Percentiles rank a stretch among this genome's conserved stretches.
Conservation (phyloP, 2,797 vertebrate species). For the Falco naumanni region DNA sequence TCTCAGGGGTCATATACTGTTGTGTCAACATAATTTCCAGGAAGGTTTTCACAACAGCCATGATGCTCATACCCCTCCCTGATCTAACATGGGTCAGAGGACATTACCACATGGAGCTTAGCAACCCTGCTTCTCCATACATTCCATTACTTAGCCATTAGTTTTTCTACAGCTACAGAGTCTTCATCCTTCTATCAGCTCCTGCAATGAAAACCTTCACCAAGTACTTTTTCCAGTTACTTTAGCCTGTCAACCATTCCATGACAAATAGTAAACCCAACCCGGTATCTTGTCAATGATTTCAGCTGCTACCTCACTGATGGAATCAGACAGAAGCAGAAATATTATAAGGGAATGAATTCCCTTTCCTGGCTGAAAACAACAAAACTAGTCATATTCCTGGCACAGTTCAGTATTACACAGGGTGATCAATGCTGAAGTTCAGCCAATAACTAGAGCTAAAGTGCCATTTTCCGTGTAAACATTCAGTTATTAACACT, state of each 20-base stretch:
- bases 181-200: background rate
- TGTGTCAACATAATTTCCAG: background rate
- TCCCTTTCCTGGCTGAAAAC: background rate
- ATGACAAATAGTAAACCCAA: background rate
- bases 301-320: background rate
- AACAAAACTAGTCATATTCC: background rate
- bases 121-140: background rate
- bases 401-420: background rate
- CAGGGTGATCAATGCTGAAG: background rate
- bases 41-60: background rate
- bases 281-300: too few relatives aligned
- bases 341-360: background rate
- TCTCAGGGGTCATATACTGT: background rate
- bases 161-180: background rate
- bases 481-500: background rate
- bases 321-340: background rate
- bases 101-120: background rate
- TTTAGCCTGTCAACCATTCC: background rate
- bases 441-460: background rate
- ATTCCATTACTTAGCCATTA: background rate
- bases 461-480: background rate
- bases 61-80: background rate
- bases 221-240: background rate
- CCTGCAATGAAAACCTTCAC: background rate
- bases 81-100: background rate